Conservation (phyloP, 2,888 invertebrate genomes). For the Gastrophysa polygoni region DNA sequence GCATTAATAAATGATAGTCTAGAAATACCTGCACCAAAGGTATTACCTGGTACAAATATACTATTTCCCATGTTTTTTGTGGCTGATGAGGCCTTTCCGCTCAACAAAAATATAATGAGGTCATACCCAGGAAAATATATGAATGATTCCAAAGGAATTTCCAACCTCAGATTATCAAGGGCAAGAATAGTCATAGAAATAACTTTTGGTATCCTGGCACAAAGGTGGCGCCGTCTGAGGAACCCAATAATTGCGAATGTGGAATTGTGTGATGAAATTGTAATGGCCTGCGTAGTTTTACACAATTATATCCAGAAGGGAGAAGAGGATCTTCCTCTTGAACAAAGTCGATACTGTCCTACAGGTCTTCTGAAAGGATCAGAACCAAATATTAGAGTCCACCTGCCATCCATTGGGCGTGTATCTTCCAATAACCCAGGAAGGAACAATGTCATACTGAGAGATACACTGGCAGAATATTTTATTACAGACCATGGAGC, state of each 20-base stretch:
- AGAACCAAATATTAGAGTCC: background rate
- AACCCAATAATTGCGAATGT: constrained; percentile 2
- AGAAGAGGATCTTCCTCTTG: background rate
- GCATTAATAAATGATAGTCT: background rate
- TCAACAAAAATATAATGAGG: constrained; percentile 5
- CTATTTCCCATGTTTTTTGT: constrained; percentile 14
- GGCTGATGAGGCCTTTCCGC: constrained; percentile 24
- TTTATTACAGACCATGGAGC: constrained; percentile 3
- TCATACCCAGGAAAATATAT: constrained; percentile 17
- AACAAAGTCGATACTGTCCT: background rate
- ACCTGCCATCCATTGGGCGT: constrained; percentile 5
- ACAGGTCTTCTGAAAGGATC: constrained; percentile 4
- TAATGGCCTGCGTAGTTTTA: background rate
- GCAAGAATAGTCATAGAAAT: constrained; percentile 1
- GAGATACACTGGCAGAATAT: constrained; percentile 9
- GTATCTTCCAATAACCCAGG: constrained; percentile 8
- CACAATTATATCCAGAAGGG: background rate
- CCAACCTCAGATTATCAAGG: constrained; percentile 2
- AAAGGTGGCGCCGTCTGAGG: constrained; percentile 12
- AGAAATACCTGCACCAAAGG: background rate
- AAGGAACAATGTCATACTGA: background rate
- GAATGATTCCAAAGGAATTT: background rate
- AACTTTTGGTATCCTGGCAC: constrained; percentile 9
- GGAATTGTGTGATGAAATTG: constrained; percentile 8
- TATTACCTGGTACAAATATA: constrained; percentile 6